phyloP scores from a whole-genome alignment of 37 sponge, comb jelly and placozoan genomes.

The Petrosia ficiformis region DNA sequence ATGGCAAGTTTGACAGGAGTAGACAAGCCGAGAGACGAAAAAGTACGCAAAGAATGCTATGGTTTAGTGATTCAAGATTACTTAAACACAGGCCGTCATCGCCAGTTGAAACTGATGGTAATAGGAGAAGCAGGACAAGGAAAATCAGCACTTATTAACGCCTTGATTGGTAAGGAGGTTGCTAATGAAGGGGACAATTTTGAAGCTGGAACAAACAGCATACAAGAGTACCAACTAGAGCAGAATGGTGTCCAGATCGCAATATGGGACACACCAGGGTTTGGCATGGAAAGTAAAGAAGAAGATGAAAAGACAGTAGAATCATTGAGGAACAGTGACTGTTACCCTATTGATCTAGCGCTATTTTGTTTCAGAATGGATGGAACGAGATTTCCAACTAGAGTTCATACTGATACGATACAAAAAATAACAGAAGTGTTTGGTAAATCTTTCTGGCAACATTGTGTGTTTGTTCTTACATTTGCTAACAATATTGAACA shows the following conservation, averaged over 20 bases:
- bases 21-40: not conserved
- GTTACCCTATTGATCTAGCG: not conserved
- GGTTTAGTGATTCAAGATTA: not conserved
- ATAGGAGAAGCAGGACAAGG: slow-evolving; percentile 11
- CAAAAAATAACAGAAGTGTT: not conserved
- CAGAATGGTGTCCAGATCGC: not conserved
- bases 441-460: not conserved
- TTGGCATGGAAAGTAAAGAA: not conserved
- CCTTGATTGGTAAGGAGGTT: not conserved
- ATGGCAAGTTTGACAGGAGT: not conserved
- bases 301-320: not conserved
- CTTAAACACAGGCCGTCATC: not conserved
- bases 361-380: slow-evolving; percentile 1
- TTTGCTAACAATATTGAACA: not conserved
- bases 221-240: not conserved
- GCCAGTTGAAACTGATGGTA: not conserved
- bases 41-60: not conserved
- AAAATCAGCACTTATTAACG: slow-evolving; percentile 2
- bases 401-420: not conserved
- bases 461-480: not conserved
- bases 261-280: slow-evolving; percentile 10
- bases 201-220: not conserved
- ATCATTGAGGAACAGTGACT: not conserved
- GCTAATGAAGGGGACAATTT: slow-evolving; percentile 4
- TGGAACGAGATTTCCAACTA: not conserved